Percentiles rank a stretch among this genome's conserved stretches.
Evolutionary conservation across 2,797 vertebrate species (phyloP).

Genomic region (Acestrorhynchus altus): DNA sequence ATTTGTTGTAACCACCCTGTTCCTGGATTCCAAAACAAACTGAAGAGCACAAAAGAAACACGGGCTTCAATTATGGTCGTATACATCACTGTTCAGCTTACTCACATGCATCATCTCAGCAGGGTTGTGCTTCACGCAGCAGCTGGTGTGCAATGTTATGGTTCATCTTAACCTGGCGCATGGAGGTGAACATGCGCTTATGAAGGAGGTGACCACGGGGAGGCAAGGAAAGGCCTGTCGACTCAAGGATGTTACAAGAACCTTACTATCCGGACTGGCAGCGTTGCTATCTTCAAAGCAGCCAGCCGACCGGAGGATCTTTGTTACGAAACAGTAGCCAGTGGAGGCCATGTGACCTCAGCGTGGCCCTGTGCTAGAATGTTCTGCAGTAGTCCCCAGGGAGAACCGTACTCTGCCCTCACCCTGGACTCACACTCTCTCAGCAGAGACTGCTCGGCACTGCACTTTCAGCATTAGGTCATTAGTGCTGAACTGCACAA

Average conservation of each 20-base stretch:
- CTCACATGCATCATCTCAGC: neutral
- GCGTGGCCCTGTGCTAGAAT: conserved; percentile 4
- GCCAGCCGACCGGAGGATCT: conserved; percentile 14
- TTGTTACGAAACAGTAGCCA: conserved; percentile 26
- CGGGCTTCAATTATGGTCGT: neutral
- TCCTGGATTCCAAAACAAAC: neutral
- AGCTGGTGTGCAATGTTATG: neutral
- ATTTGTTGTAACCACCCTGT: neutral
- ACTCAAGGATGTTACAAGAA: neutral
- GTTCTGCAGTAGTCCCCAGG: neutral
- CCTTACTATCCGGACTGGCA: conserved; percentile 13
- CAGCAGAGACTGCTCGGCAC: neutral
- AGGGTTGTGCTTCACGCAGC: too few relatives aligned
- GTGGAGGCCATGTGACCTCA: conserved; percentile 11
- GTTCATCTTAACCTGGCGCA: neutral
- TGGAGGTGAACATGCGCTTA: neutral
- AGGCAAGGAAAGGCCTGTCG: conserved; percentile 10
- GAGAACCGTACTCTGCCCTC: conserved; percentile 6
- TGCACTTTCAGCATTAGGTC: conserved; percentile 1
- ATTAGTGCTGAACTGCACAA: neutral
- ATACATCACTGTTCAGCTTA: neutral
- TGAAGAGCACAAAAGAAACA: neutral
- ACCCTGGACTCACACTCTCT: neutral
- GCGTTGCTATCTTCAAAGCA: conserved; percentile 29
- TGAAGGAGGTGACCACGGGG: neutral